phyloP scores from a whole-genome alignment of 2,113 vertebrate species.

The Archilochus colubris region DNA sequence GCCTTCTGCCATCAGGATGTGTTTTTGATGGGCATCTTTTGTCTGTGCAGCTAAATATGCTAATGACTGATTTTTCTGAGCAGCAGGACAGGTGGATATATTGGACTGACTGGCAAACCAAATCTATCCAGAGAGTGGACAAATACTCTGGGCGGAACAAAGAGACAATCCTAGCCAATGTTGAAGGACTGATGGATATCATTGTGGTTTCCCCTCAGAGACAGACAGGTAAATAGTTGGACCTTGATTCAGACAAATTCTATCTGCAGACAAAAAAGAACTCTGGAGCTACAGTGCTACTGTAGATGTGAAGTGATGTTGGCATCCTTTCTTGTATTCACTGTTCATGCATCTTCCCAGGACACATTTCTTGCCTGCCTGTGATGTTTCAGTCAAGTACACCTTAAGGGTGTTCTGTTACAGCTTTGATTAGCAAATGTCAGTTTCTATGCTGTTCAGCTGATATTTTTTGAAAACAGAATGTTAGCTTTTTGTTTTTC shows the following conservation, averaged over 20 bases:
- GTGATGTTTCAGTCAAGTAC: not conserved
- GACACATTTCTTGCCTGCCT: not conserved
- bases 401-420: not conserved
- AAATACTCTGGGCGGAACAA: conserved; percentile 95
- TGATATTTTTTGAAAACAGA: not conserved
- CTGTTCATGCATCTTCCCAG: not conserved
- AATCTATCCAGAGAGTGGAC: conserved; percentile 97
- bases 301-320: not conserved
- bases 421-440: not conserved
- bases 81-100: conserved; percentile 99
- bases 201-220: conserved; percentile 94
- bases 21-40: not conserved
- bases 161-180: conserved; percentile 93
- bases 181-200: conserved; percentile 98
- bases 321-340: not conserved
- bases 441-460: not conserved
- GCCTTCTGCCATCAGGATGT: not conserved
- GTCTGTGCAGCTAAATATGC: not conserved
- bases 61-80: conserved; percentile 72
- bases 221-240: conserved; percentile 85
- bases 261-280: not conserved
- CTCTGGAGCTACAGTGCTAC: not conserved
- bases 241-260: not conserved
- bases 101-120: conserved; percentile 99
- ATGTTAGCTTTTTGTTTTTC: not conserved